Evolutionary conservation across 2,797 vertebrate genomes (phyloP), one percentile per base, ranked within the genome.

Genomic region (Luscinia luscinia): DNA sequence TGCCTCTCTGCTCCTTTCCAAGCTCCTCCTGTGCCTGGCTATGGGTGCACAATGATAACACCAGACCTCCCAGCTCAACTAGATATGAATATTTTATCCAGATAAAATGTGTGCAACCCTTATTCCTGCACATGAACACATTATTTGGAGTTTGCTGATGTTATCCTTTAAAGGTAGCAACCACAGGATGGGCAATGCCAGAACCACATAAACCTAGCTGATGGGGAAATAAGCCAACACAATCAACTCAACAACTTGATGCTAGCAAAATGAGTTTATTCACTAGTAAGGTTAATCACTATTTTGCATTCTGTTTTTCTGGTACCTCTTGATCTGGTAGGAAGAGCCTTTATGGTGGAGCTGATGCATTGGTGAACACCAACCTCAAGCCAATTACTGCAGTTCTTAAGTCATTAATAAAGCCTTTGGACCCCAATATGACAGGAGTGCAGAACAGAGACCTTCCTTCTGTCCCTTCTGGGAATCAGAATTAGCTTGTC

Each of bases 311-410:
- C 38, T 19, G 9, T 10, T 88, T 82, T 77, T 67, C 30, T 84
- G 19, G 6, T 43, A 46, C 9, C 7, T 77, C 40, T 66, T 18
- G 2, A 66, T 62, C 30, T 74, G 7, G 15, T 15, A 66, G 26
- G 46, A 73, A 73, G 40, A 88, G 14, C 6, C 15, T n/a, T 62
- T 18, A 57, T n/a, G 30, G 10, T n/a, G 9, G 34, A 43, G 4
- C 21, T 77, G 21, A 30, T 57, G 1, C 34, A 28, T 2, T 58
- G 32, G 43, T 58, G 36, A 80, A 74, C 0, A 0, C 21, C 46
- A 77, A 9, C 11, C 16, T 67, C 69, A 59, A 49, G 16, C 1
- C 49, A 93, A 76, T 41, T 40, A 46, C 16, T n/a, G 40, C 15
- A 22, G 6, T 69, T 11, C 6, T 48, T 18, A 83, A 11, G 2